These are phyloP conservation scores for Rhinichthys osculus DNA, from an alignment of 2,797 vertebrate species.

Conservation along the genomic window DNA sequence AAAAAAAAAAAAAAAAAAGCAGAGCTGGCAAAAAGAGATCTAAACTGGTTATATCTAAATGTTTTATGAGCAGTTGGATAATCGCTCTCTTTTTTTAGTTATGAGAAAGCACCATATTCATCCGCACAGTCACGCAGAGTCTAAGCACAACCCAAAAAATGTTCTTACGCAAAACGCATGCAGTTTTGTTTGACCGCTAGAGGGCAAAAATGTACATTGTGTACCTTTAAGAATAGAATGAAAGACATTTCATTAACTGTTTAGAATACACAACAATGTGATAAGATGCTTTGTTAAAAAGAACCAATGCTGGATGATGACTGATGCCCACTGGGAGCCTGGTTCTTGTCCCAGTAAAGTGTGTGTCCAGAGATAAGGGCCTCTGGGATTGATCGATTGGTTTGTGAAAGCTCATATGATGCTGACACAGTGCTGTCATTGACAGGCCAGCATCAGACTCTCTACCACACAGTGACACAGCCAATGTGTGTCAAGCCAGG, in stretches of 20 bases:
- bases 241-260: neutral
- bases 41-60: neutral
- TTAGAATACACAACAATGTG: neutral
- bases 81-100: too few species aligned
- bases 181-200: too few species aligned
- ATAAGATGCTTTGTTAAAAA: neutral
- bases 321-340: neutral
- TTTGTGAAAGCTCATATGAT: constrained; percentile 41
- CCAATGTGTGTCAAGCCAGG: neutral
- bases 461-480: constrained; percentile 7
- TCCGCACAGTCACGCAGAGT: neutral
- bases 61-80: too few species aligned
- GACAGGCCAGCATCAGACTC: neutral
- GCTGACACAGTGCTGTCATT: constrained; percentile 43
- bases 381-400: constrained; percentile 38
- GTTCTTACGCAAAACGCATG: neutral
- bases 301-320: neutral
- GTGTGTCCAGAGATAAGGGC: neutral
- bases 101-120: neutral
- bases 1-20: too few species aligned
- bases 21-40: neutral
- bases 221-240: neutral
- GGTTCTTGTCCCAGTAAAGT: neutral
- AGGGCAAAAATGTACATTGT: neutral
- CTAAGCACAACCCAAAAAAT: neutral